A percentile compares a stretch with the other conserved stretches of the same genome.
Conservation (phyloP, 2,888 invertebrate species). For the Chaetogeoica ovagalla region DNA sequence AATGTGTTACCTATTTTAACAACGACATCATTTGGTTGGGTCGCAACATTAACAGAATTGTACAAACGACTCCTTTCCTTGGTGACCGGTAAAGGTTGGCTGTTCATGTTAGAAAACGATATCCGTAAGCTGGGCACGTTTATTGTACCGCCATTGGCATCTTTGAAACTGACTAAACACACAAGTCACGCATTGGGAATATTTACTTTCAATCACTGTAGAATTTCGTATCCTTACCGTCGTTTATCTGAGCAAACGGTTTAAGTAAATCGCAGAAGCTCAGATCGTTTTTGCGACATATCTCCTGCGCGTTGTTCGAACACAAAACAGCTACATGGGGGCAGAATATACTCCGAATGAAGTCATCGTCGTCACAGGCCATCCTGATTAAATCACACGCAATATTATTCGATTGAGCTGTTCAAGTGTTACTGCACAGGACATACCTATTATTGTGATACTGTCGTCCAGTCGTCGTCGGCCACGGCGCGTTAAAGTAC, state of each 20-base stretch:
- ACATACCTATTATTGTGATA: neutral
- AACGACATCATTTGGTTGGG: neutral
- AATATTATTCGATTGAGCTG: neutral
- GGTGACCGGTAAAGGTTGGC: constrained; percentile 78
- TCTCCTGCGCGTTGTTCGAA: constrained; percentile 78
- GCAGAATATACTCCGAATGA: constrained; percentile 86
- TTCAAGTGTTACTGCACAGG: neutral
- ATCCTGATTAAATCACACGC: neutral
- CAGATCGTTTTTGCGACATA: constrained; percentile 88
- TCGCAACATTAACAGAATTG: constrained; percentile 69
- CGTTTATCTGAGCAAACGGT: constrained; percentile 67
- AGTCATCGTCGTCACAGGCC: constrained; percentile 71
- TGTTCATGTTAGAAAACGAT: constrained; percentile 78
- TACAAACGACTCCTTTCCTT: constrained; percentile 82
- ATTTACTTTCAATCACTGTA: neutral
- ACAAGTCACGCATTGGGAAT: neutral
- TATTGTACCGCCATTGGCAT: constrained; percentile 75
- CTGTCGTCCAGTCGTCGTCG: neutral
- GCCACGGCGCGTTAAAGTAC: neutral
- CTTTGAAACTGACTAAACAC: constrained; percentile 76
- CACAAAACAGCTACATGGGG: constrained; percentile 85
- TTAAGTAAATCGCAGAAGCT: constrained; percentile 86
- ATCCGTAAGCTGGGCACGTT: constrained; percentile 76
- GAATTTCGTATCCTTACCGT: constrained; percentile 29
- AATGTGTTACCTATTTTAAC: constrained; percentile 25